Evolutionary conservation across 1,140 invertebrate genomes (phyloP), one percentile per base, ranked within the genome.

Genomic region (Reticulitermes speratus): DNA sequence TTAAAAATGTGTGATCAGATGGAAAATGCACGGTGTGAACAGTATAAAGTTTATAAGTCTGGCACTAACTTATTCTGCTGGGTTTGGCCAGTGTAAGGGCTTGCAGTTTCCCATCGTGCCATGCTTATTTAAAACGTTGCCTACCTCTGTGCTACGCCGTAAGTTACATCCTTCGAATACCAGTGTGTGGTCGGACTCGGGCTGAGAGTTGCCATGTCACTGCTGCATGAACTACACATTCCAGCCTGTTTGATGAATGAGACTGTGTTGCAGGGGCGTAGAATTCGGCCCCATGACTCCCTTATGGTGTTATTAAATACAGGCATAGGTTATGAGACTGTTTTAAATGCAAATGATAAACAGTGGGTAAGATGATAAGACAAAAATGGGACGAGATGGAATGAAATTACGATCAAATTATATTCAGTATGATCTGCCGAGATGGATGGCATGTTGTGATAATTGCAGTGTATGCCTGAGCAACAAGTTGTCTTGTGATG

Each of bases 331-430:
- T 75, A 75, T 75, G 65, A 65, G 59, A 0, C n/a, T 75, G n/a
- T 30, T 75, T 75, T 25, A 75, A 75, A 75, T 75, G 65, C n/a
- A 75, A 75, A 75, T 75, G n/a, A 75, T 30, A 75, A 75, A 30
- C n/a, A 25, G 52, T 21, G 52, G 19, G 52, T 55, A 55, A 55
- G 52, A 55, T 55, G 14, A 55, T 21, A 12, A 55, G 25, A 65
- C 25, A 65, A 19, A 65, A 65, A 65, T 19, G 8, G 59, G 65
- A 75, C 65, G 65, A 75, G 65, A 30, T 75, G 65, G 65, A 75
- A 75, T 30, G n/a, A 75, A 75, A 75, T 75, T 75, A 75, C 65
- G n/a, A 75, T 75, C 65, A 75, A 75, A 75, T 75, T 75, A 75
- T 12, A 8, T 25, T 75, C 65, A 30, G 65, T 25, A 30, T 75